Evolutionary conservation across 2,113 vertebrate genomes (phyloP), one percentile per base, ranked within the genome.

Genomic region (Callorhinus ursinus): DNA sequence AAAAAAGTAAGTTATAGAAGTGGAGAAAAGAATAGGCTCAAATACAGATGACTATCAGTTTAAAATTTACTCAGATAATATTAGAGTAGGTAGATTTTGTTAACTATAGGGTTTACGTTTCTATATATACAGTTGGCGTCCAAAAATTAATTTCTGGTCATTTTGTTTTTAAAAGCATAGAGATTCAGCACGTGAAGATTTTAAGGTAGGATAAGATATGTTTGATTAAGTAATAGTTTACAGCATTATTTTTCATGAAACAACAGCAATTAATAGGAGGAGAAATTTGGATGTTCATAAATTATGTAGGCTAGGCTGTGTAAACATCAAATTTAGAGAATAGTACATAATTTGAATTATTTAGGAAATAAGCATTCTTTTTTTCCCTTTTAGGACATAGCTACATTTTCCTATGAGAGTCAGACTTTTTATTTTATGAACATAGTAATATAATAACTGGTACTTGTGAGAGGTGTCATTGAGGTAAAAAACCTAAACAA

Each of bases 161-260:
- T 65, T 84, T 92, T 69, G 10, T 8, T 80, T 95, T 94, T 96
- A 87, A 95, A 96, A 83, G 59, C 59, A 81, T 67, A 88, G 79
- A 80, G 61, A 87, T 80, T 88, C 39, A 81, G 21, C 36, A 77
- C 0, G 0, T 49, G 36, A 55, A 13, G 63, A 72, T 85, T 96
- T 97, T 82, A 83, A 88, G 57, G 57, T 59, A 8, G 19, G n/a
- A 49, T 57, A 85, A 76, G 82, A 69, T 93, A 2, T 81, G 63
- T 90, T 92, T 92, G 83, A 13, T 77, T 85, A 96, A 88, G 24
- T 79, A 71, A 55, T 85, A 91, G 49, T 90, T 97, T 88, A 82
- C 1, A 82, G 2, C 13, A 80, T 90, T 86, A 87, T 83, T 95
- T 96, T 96, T 93, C 26, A 57, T 79, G 51, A 87, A 9, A 76